Percentiles rank a stretch among this genome's conserved stretches.
phyloP scores from a whole-genome alignment of 2,888 invertebrate species.

The Luffia ferchaultella region DNA sequence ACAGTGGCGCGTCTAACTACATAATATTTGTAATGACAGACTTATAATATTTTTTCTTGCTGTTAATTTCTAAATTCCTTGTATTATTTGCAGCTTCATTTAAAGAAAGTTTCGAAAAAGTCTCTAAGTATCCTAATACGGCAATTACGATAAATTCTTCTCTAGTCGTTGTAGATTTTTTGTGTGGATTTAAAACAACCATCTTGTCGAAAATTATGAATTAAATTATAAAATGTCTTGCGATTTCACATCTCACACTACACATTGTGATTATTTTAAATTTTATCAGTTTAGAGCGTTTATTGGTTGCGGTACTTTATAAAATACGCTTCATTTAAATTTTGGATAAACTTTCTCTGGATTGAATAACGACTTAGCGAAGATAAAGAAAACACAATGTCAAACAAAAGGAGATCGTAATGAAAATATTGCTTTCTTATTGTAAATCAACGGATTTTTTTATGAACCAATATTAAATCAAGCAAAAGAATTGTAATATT shows the following conservation, averaged over 20 bases:
- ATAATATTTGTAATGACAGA: background rate
- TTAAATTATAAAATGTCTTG: background rate
- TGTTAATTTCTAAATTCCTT: background rate
- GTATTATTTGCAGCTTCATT: background rate
- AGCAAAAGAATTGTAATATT: background rate
- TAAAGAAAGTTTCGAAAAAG: background rate
- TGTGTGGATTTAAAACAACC: background rate
- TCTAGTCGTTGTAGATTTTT: background rate
- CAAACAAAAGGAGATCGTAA: no score
- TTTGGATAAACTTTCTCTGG: background rate
- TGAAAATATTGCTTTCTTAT: background rate
- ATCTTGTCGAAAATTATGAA: background rate
- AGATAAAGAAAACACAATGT: background rate
- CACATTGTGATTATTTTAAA: background rate
- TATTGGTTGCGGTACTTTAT: background rate
- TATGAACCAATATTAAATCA: background rate
- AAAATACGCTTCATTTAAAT: background rate
- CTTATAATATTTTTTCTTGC: background rate
- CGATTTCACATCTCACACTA: background rate
- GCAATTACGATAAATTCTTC: background rate
- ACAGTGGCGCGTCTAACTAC: background rate
- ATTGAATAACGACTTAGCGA: background rate
- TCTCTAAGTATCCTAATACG: background rate
- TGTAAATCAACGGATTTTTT: background rate
- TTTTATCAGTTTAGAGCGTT: background rate